phyloP scores from a whole-genome alignment of 2,113 vertebrate species.

The Natator depressus region DNA sequence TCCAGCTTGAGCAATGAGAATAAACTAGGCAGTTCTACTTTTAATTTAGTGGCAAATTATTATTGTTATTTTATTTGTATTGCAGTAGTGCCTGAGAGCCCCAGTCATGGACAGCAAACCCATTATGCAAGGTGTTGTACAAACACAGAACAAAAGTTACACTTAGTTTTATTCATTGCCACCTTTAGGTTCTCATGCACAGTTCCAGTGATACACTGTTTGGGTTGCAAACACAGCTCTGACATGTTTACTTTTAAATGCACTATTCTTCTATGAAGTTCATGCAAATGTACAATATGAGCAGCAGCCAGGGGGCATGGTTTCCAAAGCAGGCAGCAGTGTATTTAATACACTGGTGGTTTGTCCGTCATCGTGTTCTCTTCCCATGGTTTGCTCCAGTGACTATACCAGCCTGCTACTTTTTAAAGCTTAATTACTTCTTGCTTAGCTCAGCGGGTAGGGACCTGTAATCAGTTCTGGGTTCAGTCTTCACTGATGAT shows the following conservation, averaged over 20 bases:
- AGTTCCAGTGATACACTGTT: background rate
- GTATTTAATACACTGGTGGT: background rate
- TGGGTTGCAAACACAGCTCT: background rate
- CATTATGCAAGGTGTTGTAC: background rate
- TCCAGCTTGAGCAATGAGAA: background rate
- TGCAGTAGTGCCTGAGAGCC: background rate
- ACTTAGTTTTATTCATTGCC: background rate
- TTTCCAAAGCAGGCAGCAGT: background rate
- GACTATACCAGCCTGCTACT: background rate
- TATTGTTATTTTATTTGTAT: background rate
- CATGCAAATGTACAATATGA: background rate
- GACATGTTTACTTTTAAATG: background rate
- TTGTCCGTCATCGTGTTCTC: background rate
- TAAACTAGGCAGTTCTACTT: background rate
- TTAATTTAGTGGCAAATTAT: background rate
- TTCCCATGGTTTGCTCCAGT: background rate
- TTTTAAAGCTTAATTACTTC: background rate
- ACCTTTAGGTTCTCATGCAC: background rate
- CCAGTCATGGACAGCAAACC: background rate
- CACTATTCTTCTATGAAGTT: background rate
- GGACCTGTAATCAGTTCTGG: background rate
- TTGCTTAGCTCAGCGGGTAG: background rate
- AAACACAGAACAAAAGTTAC: background rate
- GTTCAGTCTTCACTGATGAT: background rate
- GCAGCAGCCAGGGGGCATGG: background rate